Evolutionary conservation across 2,888 invertebrate species (phyloP).

Genomic region (Acheta domesticus): DNA sequence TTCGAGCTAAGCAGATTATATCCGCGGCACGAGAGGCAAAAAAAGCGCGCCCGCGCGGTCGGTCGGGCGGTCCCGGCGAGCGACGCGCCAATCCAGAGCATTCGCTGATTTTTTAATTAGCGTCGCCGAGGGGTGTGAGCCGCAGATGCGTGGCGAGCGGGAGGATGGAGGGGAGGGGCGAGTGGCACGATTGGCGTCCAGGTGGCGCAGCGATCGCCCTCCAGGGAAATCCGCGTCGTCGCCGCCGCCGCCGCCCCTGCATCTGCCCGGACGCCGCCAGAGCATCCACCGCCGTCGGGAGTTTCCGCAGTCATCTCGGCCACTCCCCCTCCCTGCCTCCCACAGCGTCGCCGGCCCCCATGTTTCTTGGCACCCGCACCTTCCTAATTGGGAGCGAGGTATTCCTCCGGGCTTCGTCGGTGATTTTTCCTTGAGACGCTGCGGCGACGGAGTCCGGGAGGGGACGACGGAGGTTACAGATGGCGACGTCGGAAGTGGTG

Average conservation of each 20-base stretch:
- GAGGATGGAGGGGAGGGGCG: neutral
- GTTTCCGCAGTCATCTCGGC: neutral
- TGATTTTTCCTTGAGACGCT: neutral
- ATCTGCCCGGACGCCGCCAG: neutral
- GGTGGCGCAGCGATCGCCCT: constrained; percentile 2
- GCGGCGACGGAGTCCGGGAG: neutral
- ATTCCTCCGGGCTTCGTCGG: neutral
- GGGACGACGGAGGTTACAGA: too few relatives aligned
- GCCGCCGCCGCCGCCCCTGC: neutral
- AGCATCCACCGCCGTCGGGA: neutral
- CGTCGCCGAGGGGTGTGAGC: neutral
- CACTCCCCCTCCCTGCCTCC: neutral
- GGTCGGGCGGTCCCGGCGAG: too few relatives aligned
- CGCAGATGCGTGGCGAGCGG: neutral
- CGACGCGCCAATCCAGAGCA: neutral
- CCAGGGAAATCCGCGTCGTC: neutral
- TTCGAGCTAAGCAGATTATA: neutral
- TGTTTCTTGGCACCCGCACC: neutral
- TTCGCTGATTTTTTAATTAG: constrained; percentile 18
- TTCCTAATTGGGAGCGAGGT: constrained; percentile 4
- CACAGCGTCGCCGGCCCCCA: neutral
- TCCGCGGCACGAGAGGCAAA: neutral
- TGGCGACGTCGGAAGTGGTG: too few relatives aligned
- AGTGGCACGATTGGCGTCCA: neutral
- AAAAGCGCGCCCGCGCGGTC: neutral